Conservation (phyloP, 2,888 invertebrate species). For the Tipula helvola region DNA sequence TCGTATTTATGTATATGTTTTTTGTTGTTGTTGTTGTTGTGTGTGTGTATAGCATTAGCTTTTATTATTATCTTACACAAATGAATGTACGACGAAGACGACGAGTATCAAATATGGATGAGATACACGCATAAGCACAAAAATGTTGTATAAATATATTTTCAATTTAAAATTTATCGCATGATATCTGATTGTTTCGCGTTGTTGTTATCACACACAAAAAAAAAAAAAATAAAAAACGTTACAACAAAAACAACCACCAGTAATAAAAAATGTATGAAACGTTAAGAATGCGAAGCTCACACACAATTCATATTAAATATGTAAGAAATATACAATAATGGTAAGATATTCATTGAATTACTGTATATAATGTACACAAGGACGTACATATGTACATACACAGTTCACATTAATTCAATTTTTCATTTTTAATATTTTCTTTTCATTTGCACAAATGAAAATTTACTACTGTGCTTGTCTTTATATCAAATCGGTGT, state of each 20-base stretch:
- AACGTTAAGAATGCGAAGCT: not conserved
- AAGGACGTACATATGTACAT: not conserved
- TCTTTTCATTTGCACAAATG: not conserved
- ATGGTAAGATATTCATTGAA: not conserved
- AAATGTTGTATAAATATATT: not conserved
- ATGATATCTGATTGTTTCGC: not conserved
- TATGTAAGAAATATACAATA: not conserved
- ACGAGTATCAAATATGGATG: not conserved
- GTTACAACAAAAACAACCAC: not conserved
- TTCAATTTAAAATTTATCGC: conserved; percentile 4
- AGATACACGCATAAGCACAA: not conserved
- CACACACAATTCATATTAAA: not conserved
- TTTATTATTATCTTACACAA: not conserved
- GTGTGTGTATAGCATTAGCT: not conserved
- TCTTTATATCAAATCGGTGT: not conserved
- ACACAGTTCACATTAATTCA: not conserved
- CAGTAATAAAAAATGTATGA: not conserved
- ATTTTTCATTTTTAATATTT: not conserved
- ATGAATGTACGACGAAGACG: not conserved
- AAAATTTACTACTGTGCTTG: not conserved
- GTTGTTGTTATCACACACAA: no score
- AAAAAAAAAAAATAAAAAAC: no score
- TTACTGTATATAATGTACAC: not conserved
- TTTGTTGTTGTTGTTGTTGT: not conserved
- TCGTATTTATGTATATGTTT: not conserved